Percentiles rank a stretch among this genome's conserved stretches.
phyloP scores from a whole-genome alignment of 2,113 vertebrate species.

The Spea bombifrons region DNA sequence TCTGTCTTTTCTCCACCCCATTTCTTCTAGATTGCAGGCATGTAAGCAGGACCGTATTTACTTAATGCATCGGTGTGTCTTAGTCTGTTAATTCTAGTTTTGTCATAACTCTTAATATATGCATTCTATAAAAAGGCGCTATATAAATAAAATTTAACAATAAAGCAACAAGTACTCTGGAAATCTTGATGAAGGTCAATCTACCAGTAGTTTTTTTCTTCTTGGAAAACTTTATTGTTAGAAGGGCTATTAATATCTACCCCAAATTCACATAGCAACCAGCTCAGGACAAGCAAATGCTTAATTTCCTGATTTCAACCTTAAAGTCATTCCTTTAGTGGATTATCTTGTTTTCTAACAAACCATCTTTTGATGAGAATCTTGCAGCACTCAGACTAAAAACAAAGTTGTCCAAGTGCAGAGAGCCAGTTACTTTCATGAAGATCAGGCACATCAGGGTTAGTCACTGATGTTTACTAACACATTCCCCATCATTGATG shows the following conservation, averaged over 20 bases:
- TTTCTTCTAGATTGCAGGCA: too few species aligned
- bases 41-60: not conserved
- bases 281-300: slow-evolving; percentile 6
- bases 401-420: not conserved
- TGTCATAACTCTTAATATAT: not conserved
- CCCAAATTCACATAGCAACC: slow-evolving; percentile 10
- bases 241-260: too few species aligned
- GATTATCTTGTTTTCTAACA: slow-evolving; percentile 38
- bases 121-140: too few species aligned
- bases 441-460: not conserved
- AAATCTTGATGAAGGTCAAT: slow-evolving; percentile 1
- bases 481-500: too few species aligned
- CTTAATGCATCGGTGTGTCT: too few species aligned
- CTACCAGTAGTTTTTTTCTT: slow-evolving; percentile 4
- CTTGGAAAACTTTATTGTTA: too few species aligned
- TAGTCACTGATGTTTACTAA: too few species aligned
- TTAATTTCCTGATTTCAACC: slow-evolving; percentile 20
- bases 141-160: too few species aligned
- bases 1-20: too few species aligned
- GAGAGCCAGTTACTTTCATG: not conserved
- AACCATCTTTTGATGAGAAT: slow-evolving; percentile 23
- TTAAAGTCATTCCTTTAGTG: slow-evolving; percentile 24
- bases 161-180: too few species aligned
- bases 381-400: not conserved
- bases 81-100: too few species aligned